Base-by-base conservation (phyloP, 2,888 invertebrate species). In the Halictus quadricinctus region DNA sequence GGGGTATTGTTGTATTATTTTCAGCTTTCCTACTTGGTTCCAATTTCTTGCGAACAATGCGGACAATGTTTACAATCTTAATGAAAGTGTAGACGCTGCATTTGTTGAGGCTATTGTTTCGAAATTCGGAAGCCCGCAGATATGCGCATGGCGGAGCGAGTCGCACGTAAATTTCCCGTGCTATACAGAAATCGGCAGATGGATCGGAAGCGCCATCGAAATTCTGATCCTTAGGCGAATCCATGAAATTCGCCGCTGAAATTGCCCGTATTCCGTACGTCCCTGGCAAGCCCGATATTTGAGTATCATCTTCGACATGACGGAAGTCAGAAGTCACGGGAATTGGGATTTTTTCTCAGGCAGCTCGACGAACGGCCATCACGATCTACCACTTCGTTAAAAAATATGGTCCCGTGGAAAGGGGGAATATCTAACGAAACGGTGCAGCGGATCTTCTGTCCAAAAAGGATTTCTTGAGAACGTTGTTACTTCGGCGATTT, bases 281-380 rank as follows among this genome's bases (percentile, higher is more conserved):
- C 66, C 13, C 12, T 50, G 25, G 10, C 54, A 21, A 66, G 29
- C 18, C 13, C 72, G 72, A 77, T 64, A 48, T 72, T 64, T 10
- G 60, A 72, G 72, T 66, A 70, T 29, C 74, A 29, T 43, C 69
- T 41, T 64, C 54, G 15, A 15, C 43, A 10, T 18, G 69, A 18
- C 18, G 18, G 43, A 54, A 54, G 54, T 54, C 74, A 18, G 74
- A 69, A 54, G 54, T 54, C 54, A n/a, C 21, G 43, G 69, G 29
- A 50, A 74, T 25, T 15, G 41, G 18, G 74, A 75, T 75, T 75
- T 80, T 41, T 75, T 80, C 5, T 70, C 21, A 10, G 43, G 29
- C 50, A 75, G 43, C 10, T 6, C n/a, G 29, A 5, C 8, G 25
- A 29, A 41, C 54, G 8, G n/a, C 58, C 41, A 15, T 50, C 15